Evolutionary conservation across 2,797 vertebrate genomes (phyloP).

Genomic region (Alexandromys oeconomus): DNA sequence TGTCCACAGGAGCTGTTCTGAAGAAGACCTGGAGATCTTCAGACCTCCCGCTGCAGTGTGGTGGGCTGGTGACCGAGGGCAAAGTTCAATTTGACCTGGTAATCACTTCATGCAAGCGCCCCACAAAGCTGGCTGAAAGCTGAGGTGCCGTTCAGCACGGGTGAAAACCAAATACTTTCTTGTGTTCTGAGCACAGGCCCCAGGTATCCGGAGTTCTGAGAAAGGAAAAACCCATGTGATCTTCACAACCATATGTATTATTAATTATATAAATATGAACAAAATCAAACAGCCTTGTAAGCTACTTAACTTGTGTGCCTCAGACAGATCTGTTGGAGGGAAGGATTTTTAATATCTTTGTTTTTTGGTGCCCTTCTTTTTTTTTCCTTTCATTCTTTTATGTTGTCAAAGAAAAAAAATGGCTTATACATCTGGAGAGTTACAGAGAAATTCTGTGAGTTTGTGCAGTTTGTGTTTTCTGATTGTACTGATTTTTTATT

Average conservation of each 20-base stretch:
- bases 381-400: not conserved
- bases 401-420: not conserved
- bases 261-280: constrained; percentile 32
- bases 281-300: constrained; percentile 4
- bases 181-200: not conserved
- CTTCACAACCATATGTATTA: constrained; percentile 36
- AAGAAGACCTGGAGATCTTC: constrained; percentile 51
- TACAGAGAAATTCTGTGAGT: not conserved
- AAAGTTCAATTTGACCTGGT: not conserved
- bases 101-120: constrained; percentile 44
- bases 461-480: constrained; percentile 37
- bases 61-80: not conserved
- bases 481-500: not conserved
- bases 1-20: constrained; percentile 1
- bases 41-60: constrained; percentile 15
- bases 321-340: not conserved
- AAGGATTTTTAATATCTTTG: not conserved
- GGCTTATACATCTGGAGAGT: not conserved
- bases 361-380: not conserved
- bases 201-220: constrained; percentile 27
- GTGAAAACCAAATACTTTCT: constrained; percentile 23
- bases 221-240: not conserved
- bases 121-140: not conserved
- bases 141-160: not conserved
- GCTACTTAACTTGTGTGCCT: not conserved